Evolutionary conservation across 2,797 vertebrate species (phyloP).

Genomic region (Huso huso): DNA sequence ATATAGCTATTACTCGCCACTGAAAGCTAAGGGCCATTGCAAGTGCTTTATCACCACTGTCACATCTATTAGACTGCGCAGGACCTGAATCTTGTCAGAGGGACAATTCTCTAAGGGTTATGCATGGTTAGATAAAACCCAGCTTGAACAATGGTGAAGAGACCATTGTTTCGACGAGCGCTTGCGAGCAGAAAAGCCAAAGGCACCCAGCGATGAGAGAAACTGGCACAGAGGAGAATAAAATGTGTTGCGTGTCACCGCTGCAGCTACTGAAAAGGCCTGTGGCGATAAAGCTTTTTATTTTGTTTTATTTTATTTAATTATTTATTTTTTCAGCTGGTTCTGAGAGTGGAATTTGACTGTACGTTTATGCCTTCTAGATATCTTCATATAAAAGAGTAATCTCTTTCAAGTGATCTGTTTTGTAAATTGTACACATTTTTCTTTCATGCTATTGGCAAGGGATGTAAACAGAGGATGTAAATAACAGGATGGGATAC

Average conservation of each 20-base stretch:
- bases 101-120: constrained; percentile 1
- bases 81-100: background rate
- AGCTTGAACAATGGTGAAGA: constrained; percentile 18
- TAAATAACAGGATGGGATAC: constrained; percentile 37
- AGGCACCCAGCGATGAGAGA: constrained; percentile 21
- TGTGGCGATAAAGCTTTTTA: constrained; percentile 30
- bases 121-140: constrained; percentile 17
- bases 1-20: background rate
- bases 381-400: constrained; percentile 50
- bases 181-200: constrained; percentile 32
- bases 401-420: constrained; percentile 46
- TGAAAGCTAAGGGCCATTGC: background rate
- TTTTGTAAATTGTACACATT: constrained; percentile 36
- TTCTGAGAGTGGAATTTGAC: constrained; percentile 40
- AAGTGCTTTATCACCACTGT: constrained; percentile 13
- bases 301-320: constrained; percentile 16
- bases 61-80: constrained; percentile 1
- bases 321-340: constrained; percentile 23
- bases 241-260: constrained; percentile 31
- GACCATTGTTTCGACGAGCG: constrained; percentile 26
- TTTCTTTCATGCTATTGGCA: constrained; percentile 33
- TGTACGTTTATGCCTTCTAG: constrained; percentile 41
- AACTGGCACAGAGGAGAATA: constrained; percentile 37
- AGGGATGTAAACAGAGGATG: constrained; percentile 37
- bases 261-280: constrained; percentile 25